Evolutionary conservation across 2,888 invertebrate genomes (phyloP).

Genomic region (Laspeyria flexula): DNA sequence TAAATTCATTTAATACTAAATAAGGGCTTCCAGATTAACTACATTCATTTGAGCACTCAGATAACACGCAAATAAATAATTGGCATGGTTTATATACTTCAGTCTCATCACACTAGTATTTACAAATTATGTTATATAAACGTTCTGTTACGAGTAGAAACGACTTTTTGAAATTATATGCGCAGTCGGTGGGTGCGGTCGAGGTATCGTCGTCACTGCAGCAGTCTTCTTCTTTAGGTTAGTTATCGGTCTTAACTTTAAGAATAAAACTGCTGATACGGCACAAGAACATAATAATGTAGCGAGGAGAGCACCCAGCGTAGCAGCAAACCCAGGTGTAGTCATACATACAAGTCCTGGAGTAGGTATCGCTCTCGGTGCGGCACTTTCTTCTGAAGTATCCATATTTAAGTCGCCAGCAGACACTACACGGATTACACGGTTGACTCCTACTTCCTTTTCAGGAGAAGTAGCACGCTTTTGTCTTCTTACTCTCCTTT

Average conservation of each 20-base stretch:
- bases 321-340: conserved; percentile 96
- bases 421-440: conserved; percentile 96
- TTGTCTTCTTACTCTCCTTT: conserved; percentile 89
- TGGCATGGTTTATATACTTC: conserved; percentile 79
- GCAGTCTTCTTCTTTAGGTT: conserved; percentile 85
- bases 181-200: conserved; percentile 77
- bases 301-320: conserved; percentile 92
- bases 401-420: conserved; percentile 95
- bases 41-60: conserved; percentile 68
- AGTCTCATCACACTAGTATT: conserved; percentile 85
- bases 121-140: conserved; percentile 77
- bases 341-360: conserved; percentile 96
- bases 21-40: conserved; percentile 50
- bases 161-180: conserved; percentile 87
- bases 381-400: conserved; percentile 88
- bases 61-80: conserved; percentile 70
- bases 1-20: conserved; percentile 42
- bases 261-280: conserved; percentile 93
- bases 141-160: conserved; percentile 88
- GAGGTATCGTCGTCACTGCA: conserved; percentile 75
- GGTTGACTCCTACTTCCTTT: conserved; percentile 94
- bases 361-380: conserved; percentile 87
- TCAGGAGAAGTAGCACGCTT: conserved; percentile 88
- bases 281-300: conserved; percentile 94
- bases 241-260: conserved; percentile 91